Conservation (phyloP, 2,797 vertebrate species). For the Sphaeramia orbicularis region DNA sequence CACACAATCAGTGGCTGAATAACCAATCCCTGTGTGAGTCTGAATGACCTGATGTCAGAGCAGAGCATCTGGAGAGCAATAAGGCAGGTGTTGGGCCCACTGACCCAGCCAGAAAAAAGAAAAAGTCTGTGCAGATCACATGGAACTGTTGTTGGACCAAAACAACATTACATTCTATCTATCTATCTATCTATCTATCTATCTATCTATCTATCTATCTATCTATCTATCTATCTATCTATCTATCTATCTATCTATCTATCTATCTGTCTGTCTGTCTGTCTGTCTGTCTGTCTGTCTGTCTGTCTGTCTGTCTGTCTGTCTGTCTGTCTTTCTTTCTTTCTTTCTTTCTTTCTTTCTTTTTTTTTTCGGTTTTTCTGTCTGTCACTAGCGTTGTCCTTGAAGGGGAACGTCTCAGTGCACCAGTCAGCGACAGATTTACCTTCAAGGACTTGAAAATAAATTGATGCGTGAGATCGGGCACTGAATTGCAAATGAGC, state of each 20-base stretch:
- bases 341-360: too few relatives aligned
- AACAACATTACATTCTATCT: slow-evolving; percentile 4
- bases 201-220: neutral
- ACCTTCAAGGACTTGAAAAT: slow-evolving; percentile 54
- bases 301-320: neutral
- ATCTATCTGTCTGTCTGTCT: slow-evolving; percentile 4
- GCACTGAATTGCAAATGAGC: slow-evolving; percentile 48
- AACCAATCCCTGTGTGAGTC: slow-evolving; percentile 38
- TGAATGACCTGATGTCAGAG: slow-evolving; percentile 47
- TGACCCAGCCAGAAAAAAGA: slow-evolving; percentile 35
- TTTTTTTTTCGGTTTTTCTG: too few relatives aligned
- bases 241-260: neutral
- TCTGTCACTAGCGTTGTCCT: slow-evolving; percentile 17
- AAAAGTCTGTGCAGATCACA: slow-evolving; percentile 17
- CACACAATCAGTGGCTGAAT: slow-evolving; percentile 17
- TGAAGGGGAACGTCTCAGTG: slow-evolving; percentile 37
- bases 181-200: slow-evolving; percentile 6
- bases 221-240: neutral
- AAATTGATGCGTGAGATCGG: slow-evolving; percentile 35
- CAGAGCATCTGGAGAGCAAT: slow-evolving; percentile 56
- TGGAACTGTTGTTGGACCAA: slow-evolving; percentile 11
- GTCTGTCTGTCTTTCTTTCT: neutral
- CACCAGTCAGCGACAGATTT: slow-evolving; percentile 41
- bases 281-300: slow-evolving; percentile 1
- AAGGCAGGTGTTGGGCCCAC: slow-evolving; percentile 52